These are phyloP conservation scores for Meteorus colon DNA, from an alignment of 2,888 invertebrate genomes.

Conservation along the genomic window DNA sequence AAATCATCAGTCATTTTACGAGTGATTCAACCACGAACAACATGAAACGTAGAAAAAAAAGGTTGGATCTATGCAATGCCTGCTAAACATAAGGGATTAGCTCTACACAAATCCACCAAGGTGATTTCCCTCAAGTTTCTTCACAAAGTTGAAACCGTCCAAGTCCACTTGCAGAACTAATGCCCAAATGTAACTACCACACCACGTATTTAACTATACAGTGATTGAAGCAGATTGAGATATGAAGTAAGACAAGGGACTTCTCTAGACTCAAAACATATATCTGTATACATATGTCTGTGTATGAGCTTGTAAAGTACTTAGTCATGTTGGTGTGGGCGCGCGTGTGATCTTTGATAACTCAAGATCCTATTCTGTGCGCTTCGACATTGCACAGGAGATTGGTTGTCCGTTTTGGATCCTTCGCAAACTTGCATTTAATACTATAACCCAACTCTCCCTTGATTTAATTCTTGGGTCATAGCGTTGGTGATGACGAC, in stretches of 20 bases:
- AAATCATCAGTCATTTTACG: too few species aligned
- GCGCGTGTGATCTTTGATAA: constrained; percentile 35
- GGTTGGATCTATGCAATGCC: background rate
- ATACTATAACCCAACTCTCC: constrained; percentile 46
- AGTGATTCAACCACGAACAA: background rate
- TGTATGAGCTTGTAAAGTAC: background rate
- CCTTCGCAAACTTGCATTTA: constrained; percentile 50
- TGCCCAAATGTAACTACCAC: background rate
- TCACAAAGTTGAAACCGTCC: background rate
- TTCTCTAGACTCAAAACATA: background rate
- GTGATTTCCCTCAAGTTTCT: background rate
- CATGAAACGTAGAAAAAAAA: background rate
- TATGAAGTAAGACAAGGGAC: constrained; percentile 1
- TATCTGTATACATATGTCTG: background rate
- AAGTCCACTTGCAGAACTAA: background rate
- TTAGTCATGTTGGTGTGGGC: constrained; percentile 8
- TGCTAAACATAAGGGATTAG: background rate
- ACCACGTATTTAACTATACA: background rate
- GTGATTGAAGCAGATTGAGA: background rate
- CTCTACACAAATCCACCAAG: background rate
- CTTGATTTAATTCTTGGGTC: constrained; percentile 43
- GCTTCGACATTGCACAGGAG: constrained; percentile 46
- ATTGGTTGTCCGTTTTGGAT: constrained; percentile 53
- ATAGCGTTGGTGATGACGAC: constrained; percentile 23
- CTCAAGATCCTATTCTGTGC: constrained; percentile 34